Evolutionary conservation across 2,888 invertebrate genomes (phyloP).

Genomic region (Cephalotes varians): DNA sequence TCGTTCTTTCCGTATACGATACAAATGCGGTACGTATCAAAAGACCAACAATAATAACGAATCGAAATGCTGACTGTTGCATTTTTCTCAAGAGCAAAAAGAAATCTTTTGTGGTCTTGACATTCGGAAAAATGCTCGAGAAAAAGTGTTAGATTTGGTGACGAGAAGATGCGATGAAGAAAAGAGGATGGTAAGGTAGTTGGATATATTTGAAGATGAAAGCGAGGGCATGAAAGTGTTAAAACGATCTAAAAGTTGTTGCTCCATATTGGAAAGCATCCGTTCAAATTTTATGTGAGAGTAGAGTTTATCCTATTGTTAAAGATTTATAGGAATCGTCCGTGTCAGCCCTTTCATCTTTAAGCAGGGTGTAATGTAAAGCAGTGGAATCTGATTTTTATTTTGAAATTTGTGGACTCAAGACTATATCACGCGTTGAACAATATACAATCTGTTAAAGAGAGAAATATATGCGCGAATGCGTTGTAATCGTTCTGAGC

Average conservation of each 20-base stretch:
- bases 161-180: conserved; percentile 42
- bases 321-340: conserved; percentile 8
- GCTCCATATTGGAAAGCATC: conserved; percentile 23
- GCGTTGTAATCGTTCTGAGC: background rate
- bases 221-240: conserved; percentile 16
- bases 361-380: conserved; percentile 37
- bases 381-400: conserved; percentile 58
- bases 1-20: too few relatives aligned
- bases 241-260: conserved; percentile 23
- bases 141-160: conserved; percentile 32
- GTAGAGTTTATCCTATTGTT: conserved; percentile 6
- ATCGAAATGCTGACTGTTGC: conserved; percentile 42
- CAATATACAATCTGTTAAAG: conserved; percentile 28
- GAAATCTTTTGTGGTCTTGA: conserved; percentile 6
- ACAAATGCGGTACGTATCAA: background rate
- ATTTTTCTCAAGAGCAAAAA: conserved; percentile 5
- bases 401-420: conserved; percentile 37
- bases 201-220: conserved; percentile 27
- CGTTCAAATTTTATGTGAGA: conserved; percentile 40
- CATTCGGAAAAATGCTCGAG: conserved; percentile 45
- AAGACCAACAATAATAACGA: conserved; percentile 36
- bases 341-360: conserved; percentile 32
- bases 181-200: conserved; percentile 10
- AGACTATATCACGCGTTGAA: background rate
- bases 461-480: background rate